Evolutionary conservation across 1,140 invertebrate genomes (phyloP).

Genomic region (Antheraea mylitta): DNA sequence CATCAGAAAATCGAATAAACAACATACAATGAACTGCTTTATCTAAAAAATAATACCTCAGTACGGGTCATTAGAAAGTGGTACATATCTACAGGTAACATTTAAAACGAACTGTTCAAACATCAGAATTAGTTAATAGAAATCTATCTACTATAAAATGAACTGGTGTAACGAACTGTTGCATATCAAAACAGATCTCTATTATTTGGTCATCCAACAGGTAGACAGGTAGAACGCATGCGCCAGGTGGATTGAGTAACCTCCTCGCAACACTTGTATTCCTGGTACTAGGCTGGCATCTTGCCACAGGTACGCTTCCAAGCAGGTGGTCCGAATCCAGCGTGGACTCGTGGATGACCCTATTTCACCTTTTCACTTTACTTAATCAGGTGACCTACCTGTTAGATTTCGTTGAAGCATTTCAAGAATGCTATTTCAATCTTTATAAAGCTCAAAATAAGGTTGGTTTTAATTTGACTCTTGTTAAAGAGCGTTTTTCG

Average conservation of each 20-base stretch:
- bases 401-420: neutral
- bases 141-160: neutral
- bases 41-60: neutral
- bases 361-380: slow-evolving; percentile 25
- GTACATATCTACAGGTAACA: neutral
- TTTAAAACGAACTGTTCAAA: neutral
- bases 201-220: neutral
- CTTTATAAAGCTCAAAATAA: neutral
- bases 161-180: neutral
- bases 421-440: neutral
- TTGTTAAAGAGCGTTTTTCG: neutral
- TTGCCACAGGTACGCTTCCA: slow-evolving; percentile 77
- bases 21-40: neutral
- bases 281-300: slow-evolving; percentile 76
- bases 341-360: slow-evolving; percentile 49
- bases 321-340: slow-evolving; percentile 61
- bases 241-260: slow-evolving; percentile 31
- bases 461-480: neutral
- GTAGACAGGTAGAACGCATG: slow-evolving; percentile 20
- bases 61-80: neutral
- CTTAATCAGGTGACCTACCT: slow-evolving; percentile 7
- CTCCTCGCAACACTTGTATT: slow-evolving; percentile 46
- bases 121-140: neutral
- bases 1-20: too few species aligned
- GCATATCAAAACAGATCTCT: neutral